Evolutionary conservation across 2,888 invertebrate genomes (phyloP).

Genomic region (Drosophila lutescens): DNA sequence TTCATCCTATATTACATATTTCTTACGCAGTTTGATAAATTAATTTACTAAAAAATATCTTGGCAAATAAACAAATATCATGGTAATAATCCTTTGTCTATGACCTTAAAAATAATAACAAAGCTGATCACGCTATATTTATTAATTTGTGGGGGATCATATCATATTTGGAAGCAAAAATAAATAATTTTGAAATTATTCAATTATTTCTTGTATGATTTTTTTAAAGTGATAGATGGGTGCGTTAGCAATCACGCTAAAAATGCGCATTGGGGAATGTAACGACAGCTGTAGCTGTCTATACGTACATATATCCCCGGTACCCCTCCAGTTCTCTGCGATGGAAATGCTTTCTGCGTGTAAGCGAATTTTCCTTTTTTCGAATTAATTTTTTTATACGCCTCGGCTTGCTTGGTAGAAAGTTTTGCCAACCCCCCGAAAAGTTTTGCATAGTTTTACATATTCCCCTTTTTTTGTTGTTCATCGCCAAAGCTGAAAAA

Average conservation of each 20-base stretch:
- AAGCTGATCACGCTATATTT: no score
- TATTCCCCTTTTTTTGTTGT: slow-evolving; percentile 58
- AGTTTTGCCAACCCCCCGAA: slow-evolving; percentile 28
- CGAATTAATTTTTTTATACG: slow-evolving; percentile 61
- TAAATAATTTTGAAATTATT: no score
- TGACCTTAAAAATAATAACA: no score
- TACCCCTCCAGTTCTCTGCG: slow-evolving; percentile 11
- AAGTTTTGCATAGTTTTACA: slow-evolving; percentile 78
- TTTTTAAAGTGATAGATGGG: background rate
- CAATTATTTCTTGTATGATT: no score
- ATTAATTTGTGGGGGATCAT: no score
- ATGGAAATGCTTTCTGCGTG: slow-evolving; percentile 45
- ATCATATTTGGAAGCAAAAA: no score
- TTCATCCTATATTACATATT: no score
- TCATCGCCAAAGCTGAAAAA: slow-evolving; percentile 57
- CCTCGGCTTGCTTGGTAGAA: slow-evolving; percentile 31
- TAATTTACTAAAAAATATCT: no score
- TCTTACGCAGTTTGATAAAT: no score
- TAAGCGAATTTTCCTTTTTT: slow-evolving; percentile 55
- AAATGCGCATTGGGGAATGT: slow-evolving; percentile 68
- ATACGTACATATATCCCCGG: slow-evolving; percentile 1
- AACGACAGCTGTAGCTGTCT: slow-evolving; percentile 64
- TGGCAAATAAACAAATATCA: background rate
- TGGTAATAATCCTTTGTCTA: background rate
- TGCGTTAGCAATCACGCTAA: slow-evolving; percentile 63